phyloP scores from a whole-genome alignment of 1,140 invertebrate genomes.

The Medauroidea extradentata region DNA sequence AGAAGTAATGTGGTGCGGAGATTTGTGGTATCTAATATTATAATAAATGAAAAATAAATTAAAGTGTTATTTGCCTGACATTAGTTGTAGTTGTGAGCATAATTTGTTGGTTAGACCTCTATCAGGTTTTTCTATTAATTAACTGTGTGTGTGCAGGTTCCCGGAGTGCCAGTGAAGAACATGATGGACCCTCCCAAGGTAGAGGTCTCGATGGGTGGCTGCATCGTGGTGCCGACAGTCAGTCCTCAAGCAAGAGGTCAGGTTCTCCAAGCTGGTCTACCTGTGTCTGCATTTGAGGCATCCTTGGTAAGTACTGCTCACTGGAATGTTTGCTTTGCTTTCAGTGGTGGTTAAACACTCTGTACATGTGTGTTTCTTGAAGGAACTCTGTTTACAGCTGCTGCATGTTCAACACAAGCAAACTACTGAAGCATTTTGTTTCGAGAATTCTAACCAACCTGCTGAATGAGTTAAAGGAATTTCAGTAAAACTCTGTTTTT shows the following conservation, averaged over 20 bases:
- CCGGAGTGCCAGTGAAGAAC: not conserved
- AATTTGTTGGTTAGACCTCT: too few relatives aligned
- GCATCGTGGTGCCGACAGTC: conserved; percentile 56
- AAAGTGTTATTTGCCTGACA: not conserved
- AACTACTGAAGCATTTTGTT: too few relatives aligned
- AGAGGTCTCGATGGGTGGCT: conserved; percentile 51
- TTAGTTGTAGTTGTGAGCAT: too few relatives aligned
- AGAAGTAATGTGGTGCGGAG: too few relatives aligned
- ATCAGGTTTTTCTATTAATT: too few relatives aligned
- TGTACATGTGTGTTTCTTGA: conserved; percentile 20
- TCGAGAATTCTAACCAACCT: too few relatives aligned
- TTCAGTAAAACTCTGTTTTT: too few relatives aligned
- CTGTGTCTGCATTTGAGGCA: conserved; percentile 57
- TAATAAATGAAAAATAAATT: conserved; percentile 5
- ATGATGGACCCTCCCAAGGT: conserved; percentile 52
- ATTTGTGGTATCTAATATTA: too few relatives aligned
- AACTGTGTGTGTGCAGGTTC: too few relatives aligned
- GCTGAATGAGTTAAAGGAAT: too few relatives aligned
- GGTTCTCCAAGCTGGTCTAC: conserved; percentile 49
- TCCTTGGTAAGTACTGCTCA: conserved; percentile 61
- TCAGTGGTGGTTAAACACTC: not conserved
- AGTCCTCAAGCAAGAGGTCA: conserved; percentile 42
- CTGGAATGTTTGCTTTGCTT: conserved; percentile 18
- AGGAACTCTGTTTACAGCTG: too few relatives aligned
- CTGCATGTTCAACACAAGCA: too few relatives aligned